A percentile compares a stretch with the other conserved stretches of the same genome.
phyloP scores from a whole-genome alignment of 1,140 invertebrate genomes.

The Laupala kohalensis region DNA sequence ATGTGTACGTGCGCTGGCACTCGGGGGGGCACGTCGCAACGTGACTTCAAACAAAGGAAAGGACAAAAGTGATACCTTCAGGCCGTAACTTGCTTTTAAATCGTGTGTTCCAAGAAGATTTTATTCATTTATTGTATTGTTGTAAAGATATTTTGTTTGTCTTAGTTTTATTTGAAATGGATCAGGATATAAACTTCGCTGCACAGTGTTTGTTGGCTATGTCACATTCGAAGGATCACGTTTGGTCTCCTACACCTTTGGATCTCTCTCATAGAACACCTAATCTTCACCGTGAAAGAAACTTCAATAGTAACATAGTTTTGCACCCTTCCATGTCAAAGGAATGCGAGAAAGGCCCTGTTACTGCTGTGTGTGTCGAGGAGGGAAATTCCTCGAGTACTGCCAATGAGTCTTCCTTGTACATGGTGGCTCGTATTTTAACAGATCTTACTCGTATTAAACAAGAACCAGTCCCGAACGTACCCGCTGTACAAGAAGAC shows the following conservation, averaged over 20 bases:
- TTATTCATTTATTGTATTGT: no score
- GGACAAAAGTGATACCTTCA: neutral
- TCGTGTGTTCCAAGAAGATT: neutral
- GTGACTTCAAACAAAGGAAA: neutral
- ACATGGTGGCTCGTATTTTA: constrained; percentile 44
- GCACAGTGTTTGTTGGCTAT: constrained; percentile 45
- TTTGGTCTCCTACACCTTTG: constrained; percentile 8
- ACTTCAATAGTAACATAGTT: neutral
- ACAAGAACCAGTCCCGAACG: constrained; percentile 34
- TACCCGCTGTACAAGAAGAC: constrained; percentile 9
- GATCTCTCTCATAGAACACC: constrained; percentile 1
- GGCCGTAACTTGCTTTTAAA: neutral
- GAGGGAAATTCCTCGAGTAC: neutral
- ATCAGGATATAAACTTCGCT: constrained; percentile 39
- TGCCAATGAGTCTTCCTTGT: constrained; percentile 28
- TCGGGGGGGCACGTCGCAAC: neutral
- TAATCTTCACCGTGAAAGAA: constrained; percentile 6
- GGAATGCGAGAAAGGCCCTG: constrained; percentile 5
- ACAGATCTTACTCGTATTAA: constrained; percentile 40
- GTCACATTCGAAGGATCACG: constrained; percentile 27
- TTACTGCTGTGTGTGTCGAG: neutral
- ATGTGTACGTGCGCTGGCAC: neutral
- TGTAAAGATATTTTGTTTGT: no score
- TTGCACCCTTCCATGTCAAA: constrained; percentile 2
- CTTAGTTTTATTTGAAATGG: constrained; percentile 16